These are phyloP conservation scores for Otocyon megalotis DNA, from an alignment of 2,113 vertebrate genomes.

Conservation along the genomic window DNA sequence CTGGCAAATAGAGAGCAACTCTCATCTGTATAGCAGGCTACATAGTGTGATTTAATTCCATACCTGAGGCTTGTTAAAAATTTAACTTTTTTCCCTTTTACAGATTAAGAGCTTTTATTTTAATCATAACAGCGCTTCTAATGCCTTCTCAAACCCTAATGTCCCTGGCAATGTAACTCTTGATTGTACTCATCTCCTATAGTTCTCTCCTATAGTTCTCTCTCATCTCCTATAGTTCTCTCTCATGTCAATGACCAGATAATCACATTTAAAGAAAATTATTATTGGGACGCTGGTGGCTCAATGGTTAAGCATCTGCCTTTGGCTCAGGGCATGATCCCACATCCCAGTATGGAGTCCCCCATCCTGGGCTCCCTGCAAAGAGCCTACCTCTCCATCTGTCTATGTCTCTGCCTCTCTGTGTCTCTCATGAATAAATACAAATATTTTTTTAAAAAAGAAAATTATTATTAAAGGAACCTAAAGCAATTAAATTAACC, in stretches of 20 bases:
- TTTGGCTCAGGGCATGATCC: no score
- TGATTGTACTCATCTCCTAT: background rate
- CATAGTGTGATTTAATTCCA: background rate
- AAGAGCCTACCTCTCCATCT: no score
- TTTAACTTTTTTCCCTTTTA: background rate
- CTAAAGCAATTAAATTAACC: constrained; percentile 43
- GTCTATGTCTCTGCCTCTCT: no score
- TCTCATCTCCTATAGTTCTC: background rate
- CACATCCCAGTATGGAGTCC: no score
- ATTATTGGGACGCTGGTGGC: background rate
- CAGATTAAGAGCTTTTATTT: constrained; percentile 31
- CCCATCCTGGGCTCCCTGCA: no score
- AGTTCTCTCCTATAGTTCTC: background rate
- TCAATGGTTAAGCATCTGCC: no score
- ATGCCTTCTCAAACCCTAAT: background rate
- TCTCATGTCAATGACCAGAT: background rate
- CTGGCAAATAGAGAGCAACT: background rate
- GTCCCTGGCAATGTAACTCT: background rate
- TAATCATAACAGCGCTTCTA: background rate
- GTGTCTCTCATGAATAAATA: no score
- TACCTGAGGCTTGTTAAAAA: background rate
- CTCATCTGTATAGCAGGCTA: background rate
- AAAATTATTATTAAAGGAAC: constrained; percentile 52
- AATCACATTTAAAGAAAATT: constrained; percentile 42
- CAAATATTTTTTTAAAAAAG: background rate